Conservation (phyloP, 2,888 invertebrate genomes). For the Helobdella robusta region DNA sequence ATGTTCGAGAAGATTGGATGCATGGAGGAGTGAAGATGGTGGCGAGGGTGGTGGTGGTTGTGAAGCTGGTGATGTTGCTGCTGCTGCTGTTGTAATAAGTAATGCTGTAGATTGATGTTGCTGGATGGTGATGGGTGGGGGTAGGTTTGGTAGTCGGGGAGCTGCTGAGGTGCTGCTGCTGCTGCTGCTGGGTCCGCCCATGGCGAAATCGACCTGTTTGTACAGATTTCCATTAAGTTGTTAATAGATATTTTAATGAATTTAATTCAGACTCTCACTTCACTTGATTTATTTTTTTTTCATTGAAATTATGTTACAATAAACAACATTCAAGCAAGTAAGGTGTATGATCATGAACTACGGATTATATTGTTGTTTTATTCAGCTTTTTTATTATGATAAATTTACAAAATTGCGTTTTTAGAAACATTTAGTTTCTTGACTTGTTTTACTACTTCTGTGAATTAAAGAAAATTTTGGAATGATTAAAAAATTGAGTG, state of each 20-base stretch:
- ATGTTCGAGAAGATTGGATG: conserved; percentile 14
- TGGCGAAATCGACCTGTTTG: neutral
- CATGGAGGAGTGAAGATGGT: neutral
- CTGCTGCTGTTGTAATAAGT: conserved; percentile 9
- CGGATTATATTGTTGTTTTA: too few species aligned
- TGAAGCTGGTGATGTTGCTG: conserved; percentile 15
- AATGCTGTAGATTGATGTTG: conserved; percentile 16
- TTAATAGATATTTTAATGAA: neutral
- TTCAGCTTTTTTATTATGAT: too few species aligned
- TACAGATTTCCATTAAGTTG: neutral
- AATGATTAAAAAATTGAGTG: too few species aligned
- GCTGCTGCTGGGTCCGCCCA: conserved; percentile 15
- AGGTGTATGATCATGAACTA: too few species aligned
- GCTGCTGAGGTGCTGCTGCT: conserved; percentile 13
- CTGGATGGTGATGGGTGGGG: too few species aligned
- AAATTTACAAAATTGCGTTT: too few species aligned
- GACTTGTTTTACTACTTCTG: too few species aligned
- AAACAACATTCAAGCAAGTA: too few species aligned
- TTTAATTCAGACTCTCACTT: neutral
- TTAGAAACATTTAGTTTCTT: too few species aligned
- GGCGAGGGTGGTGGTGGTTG: conserved; percentile 1
- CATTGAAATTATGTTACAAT: too few species aligned
- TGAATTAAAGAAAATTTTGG: too few species aligned
- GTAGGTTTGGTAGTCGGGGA: neutral
- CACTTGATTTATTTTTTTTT: too few species aligned